These are phyloP conservation scores for Stenotaenia linearis DNA, from an alignment of 2,888 invertebrate species.

Conservation along the genomic window DNA sequence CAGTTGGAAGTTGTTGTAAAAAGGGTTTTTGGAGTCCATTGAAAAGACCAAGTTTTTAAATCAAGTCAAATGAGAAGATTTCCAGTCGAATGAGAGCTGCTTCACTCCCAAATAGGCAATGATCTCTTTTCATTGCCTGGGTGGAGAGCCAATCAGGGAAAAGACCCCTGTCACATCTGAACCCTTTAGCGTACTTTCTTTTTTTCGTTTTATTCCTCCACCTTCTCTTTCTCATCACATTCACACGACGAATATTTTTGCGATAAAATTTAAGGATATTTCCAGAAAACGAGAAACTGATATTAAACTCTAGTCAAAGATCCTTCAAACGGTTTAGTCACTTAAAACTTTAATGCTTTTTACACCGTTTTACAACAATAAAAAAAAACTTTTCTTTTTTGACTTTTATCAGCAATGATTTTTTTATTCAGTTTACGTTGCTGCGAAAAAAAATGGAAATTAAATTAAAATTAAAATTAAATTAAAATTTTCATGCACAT, in stretches of 20 bases:
- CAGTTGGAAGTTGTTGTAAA: background rate
- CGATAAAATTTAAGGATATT: background rate
- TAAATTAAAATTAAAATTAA: no score
- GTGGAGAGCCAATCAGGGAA: background rate
- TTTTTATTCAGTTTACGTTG: no score
- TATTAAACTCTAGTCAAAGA: background rate
- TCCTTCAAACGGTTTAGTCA: background rate
- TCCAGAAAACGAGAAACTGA: background rate
- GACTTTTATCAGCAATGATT: no score
- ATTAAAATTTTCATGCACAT: no score
- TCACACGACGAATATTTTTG: background rate
- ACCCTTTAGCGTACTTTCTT: background rate
- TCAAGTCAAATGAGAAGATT: background rate
- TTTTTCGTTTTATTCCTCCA: background rate
- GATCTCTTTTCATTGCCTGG: background rate
- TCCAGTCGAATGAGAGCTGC: background rate
- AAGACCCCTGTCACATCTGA: background rate
- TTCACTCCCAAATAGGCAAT: background rate
- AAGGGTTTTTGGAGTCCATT: background rate
- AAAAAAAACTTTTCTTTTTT: no score
- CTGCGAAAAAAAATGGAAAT: no score
- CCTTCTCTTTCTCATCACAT: background rate
- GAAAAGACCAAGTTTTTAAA: background rate
- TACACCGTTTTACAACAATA: no score
- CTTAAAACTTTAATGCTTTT: background rate